Evolutionary conservation across 1,140 invertebrate species (phyloP), one percentile per base, ranked within the genome.

Genomic region (Drosophila dunni): DNA sequence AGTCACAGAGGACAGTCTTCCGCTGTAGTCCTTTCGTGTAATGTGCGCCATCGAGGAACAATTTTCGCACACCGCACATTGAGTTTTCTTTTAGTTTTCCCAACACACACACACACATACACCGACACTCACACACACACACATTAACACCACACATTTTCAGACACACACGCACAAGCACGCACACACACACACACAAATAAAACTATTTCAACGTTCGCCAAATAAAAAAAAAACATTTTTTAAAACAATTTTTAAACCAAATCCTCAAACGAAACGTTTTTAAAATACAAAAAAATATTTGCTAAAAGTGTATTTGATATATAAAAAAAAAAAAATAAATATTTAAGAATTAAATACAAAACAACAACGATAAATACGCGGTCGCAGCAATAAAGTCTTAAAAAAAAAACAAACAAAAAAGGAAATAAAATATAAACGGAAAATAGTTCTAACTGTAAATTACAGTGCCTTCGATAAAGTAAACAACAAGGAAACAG

Each of bases 11-110:
- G 69, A 71, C 83, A 88, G 83, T 88, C 80, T 88, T 88, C 83
- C 84, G 83, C 75, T 73, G 84, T 79, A 74, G 80, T 89, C 78
- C 78, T 89, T 79, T 79, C 71, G 84, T 89, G 85, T 78, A 81
- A 89, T 89, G 84, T 89, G 81, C 71, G 71, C 84, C 79, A 69
- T 79, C 79, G 66, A 82, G 68, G 68, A 88, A 80, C 69, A 54
- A 64, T 71, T 77, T 79, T 72, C 78, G 79, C 84, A 83, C 83
- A 63, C 69, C 62, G 65, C 79, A 79, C 69, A 73, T 83, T 88
- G 62, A 83, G 79, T 88, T 88, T 82, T 75, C 67, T 88, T 88
- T 79, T 75, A 65, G 76, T 69, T 77, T 81, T 46, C 51, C 75
- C 51, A 76, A 73, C 67, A 71, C 62, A 58, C 63, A 66, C 45